These are phyloP conservation scores for Platyscapa corneri DNA, from an alignment of 1,140 invertebrate genomes.

Conservation along the genomic window DNA sequence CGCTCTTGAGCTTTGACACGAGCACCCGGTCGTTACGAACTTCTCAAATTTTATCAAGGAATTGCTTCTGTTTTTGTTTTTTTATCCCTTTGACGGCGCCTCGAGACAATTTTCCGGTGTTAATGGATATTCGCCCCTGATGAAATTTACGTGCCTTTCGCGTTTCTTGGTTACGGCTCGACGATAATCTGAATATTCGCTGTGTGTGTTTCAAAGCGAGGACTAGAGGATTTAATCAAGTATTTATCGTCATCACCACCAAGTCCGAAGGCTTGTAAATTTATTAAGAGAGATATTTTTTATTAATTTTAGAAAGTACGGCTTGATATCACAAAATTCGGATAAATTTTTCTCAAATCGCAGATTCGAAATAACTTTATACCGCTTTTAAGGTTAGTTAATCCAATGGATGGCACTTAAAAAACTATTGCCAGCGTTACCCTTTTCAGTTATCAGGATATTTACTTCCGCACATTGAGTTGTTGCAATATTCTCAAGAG, in stretches of 20 bases:
- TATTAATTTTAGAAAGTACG: not conserved
- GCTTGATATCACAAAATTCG: not conserved
- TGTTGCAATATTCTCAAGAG: no score
- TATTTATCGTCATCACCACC: not conserved
- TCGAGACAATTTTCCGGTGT: not conserved
- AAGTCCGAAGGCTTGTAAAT: not conserved
- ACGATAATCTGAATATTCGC: not conserved
- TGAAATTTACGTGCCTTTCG: not conserved
- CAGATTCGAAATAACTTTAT: no score
- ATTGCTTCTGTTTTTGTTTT: not conserved
- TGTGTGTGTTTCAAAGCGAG: not conserved
- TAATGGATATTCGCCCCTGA: not conserved
- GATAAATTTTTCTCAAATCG: not conserved
- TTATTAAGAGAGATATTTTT: not conserved
- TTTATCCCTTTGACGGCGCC: conserved; percentile 8
- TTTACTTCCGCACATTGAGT: no score
- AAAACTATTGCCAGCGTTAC: no score
- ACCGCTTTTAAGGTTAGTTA: no score
- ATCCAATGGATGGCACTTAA: no score
- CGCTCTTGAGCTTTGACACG: conserved; percentile 10
- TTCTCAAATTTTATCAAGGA: conserved; percentile 54
- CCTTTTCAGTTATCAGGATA: no score
- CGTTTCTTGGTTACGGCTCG: not conserved
- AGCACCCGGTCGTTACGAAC: conserved; percentile 7
- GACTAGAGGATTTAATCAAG: not conserved